Evolutionary conservation across 2,113 vertebrate genomes (phyloP).

Genomic region (Alligator sinensis): DNA sequence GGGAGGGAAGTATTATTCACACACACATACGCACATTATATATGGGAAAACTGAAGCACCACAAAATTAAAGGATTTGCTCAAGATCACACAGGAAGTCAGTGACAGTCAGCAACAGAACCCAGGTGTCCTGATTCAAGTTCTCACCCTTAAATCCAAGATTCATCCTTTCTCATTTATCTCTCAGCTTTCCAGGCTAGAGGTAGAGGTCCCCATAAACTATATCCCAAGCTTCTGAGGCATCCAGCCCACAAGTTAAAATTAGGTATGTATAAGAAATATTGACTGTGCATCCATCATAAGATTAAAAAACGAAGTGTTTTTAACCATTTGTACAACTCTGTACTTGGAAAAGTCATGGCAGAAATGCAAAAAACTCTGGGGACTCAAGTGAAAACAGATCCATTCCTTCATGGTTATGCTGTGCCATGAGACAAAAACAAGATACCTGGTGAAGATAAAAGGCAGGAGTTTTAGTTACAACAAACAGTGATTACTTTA

Average conservation of each 20-base stretch:
- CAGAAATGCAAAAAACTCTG: background rate
- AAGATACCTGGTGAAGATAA: background rate
- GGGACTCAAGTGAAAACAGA: background rate
- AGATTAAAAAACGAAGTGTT: no score
- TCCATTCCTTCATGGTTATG: background rate
- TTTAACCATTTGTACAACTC: no score
- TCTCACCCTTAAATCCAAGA: background rate
- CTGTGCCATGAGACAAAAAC: background rate
- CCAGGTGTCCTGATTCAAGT: background rate
- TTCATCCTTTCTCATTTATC: background rate
- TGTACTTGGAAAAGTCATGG: background rate
- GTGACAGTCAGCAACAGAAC: background rate
- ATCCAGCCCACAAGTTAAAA: background rate
- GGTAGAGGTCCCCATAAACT: fast-evolving
- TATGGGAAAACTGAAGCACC: background rate
- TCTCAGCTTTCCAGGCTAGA: background rate
- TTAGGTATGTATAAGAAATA: background rate
- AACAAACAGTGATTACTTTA: background rate
- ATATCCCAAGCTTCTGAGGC: background rate
- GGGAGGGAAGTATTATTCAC: background rate
- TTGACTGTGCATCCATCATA: no score
- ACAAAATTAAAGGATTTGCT: background rate
- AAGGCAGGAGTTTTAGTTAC: background rate
- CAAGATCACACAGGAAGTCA: background rate
- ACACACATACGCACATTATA: background rate